Percentiles rank a stretch among this genome's conserved stretches.
Conservation (phyloP, 2,888 invertebrate species). For the Lepidonotus clava region DNA sequence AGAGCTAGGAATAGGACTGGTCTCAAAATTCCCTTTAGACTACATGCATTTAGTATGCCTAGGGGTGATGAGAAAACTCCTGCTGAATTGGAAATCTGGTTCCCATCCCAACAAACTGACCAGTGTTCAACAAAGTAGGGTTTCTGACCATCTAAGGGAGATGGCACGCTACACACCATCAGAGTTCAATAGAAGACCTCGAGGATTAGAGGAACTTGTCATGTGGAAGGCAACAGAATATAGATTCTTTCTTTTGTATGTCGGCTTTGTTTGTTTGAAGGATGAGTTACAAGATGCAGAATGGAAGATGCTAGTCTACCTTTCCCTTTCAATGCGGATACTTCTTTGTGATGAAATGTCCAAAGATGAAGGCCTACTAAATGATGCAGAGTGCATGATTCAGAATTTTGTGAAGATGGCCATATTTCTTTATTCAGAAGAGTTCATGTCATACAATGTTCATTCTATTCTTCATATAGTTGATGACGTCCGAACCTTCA, state of each 20-base stretch:
- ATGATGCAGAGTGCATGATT: neutral
- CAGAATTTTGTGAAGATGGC: neutral
- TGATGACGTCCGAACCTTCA: neutral
- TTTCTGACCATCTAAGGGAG: neutral
- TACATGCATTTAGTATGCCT: neutral
- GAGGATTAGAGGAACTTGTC: neutral
- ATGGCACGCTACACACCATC: neutral
- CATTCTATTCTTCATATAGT: neutral
- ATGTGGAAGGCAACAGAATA: constrained; percentile 1
- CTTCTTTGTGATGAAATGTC: neutral
- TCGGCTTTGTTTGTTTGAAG: neutral
- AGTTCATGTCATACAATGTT: neutral
- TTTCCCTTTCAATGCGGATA: neutral
- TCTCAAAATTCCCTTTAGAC: neutral
- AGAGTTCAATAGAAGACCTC: constrained; percentile 5
- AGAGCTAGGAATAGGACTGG: neutral
- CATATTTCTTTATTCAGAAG: neutral
- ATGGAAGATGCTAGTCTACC: neutral
- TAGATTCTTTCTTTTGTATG: neutral
- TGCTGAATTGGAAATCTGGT: neutral
- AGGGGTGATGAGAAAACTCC: neutral
- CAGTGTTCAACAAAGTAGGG: too few relatives aligned
- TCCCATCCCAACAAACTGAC: neutral
- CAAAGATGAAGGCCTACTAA: neutral
- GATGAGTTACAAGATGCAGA: neutral